Evolutionary conservation across 1,140 invertebrate species (phyloP).

Genomic region (Drosophila willistoni): DNA sequence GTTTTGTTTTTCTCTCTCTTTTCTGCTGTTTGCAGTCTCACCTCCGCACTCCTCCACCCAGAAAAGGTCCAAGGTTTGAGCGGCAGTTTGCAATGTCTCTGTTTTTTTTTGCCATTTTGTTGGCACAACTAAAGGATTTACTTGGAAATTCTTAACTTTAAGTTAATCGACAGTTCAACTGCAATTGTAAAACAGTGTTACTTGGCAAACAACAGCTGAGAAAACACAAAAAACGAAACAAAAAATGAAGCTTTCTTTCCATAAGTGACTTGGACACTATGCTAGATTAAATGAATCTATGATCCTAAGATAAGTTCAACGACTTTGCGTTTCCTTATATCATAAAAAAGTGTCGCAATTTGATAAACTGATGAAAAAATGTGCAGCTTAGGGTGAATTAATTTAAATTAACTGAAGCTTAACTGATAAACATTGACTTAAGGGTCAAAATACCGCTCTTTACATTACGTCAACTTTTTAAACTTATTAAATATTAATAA

Average conservation of each 20-base stretch:
- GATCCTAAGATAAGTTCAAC: too few relatives aligned
- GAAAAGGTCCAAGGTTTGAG: not conserved
- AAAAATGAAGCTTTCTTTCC: conserved; percentile 1
- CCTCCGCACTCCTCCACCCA: conserved; percentile 3
- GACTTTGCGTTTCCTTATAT: too few relatives aligned
- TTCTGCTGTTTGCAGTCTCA: conserved; percentile 27
- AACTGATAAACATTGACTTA: too few relatives aligned
- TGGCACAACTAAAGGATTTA: conserved; percentile 56
- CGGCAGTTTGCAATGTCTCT: conserved; percentile 44
- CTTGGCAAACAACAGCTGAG: conserved; percentile 49
- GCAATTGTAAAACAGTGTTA: conserved; percentile 51
- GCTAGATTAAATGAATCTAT: too few relatives aligned
- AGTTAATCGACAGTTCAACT: conserved; percentile 32
- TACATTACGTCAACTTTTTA: too few relatives aligned
- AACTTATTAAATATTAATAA: too few relatives aligned
- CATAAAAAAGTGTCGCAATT: too few relatives aligned
- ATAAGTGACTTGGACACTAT: too few relatives aligned
- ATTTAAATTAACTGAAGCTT: too few relatives aligned
- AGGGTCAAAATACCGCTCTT: too few relatives aligned
- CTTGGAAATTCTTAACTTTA: conserved; percentile 60
- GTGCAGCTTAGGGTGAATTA: too few relatives aligned
- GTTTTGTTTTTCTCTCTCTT: not conserved
- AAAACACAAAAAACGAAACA: not conserved
- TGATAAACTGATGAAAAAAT: too few relatives aligned
- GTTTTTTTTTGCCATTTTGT: conserved; percentile 4